Evolutionary conservation across 2,888 invertebrate species (phyloP), one percentile per base, ranked within the genome.

Genomic region (Ormia ochracea): DNA sequence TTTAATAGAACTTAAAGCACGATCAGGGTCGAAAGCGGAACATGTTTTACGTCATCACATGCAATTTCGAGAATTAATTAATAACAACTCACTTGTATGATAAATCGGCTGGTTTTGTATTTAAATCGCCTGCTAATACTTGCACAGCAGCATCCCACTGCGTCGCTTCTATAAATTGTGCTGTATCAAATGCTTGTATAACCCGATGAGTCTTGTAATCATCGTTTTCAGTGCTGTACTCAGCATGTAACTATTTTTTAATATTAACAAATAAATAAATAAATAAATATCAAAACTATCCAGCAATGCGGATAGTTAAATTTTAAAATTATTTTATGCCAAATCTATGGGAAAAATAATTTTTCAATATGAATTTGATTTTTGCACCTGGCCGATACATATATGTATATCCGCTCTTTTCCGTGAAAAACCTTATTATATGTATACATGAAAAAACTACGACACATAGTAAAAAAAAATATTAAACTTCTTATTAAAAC

Each of bases 191-290:
- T 0, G 98, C 96, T 91, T 99, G 99, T 65, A 96, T 91, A 6
- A 97, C 93, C 84, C 99, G 92, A 90, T 99, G 99, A 43, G 97
- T 95, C 83, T 94, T 91, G 89, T 99, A 99, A 84, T 96, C 96
- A 87, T 98, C 98, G 86, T 93, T 92, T 78, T 93, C 92, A 38
- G 92, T 91, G 87, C 96, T 93, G 86, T 99, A 99, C 90, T 98
- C 97, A 0, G 98, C 99, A 91, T 98, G 98, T 66, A 99, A 91
- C 96, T 97, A 50, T n/a, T n/a, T n/a, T n/a, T n/a, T n/a, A 48
- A 38, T 12, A 12, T 1, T 45, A 31, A 33, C 12, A 7, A 38
- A 59, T 56, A 17, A 12, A 0, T 5, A 6, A 38, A 50, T 50
- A 59, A 1, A 6, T 43, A 48, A 28, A 21, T 38, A 48, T 23